Evolutionary conservation across 2,888 invertebrate genomes (phyloP).

Genomic region (Opisthograptis luteolata): DNA sequence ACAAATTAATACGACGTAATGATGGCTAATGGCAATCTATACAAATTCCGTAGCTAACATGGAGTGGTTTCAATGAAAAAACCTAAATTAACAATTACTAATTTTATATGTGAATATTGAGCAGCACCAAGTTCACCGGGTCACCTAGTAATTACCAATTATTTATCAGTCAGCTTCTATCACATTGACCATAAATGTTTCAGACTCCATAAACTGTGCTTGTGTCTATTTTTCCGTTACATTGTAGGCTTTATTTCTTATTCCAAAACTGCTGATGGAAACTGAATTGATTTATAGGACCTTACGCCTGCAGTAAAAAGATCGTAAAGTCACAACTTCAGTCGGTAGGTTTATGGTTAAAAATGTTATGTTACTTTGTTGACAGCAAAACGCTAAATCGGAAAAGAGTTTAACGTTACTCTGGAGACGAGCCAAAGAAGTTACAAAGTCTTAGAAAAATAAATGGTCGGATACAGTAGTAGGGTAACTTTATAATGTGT

Average conservation of each 20-base stretch:
- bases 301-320: conserved; percentile 47
- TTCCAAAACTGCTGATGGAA: conserved; percentile 33
- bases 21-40: too few relatives aligned
- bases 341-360: conserved; percentile 37
- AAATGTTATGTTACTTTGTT: conserved; percentile 45
- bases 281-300: conserved; percentile 46
- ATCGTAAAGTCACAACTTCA: conserved; percentile 37
- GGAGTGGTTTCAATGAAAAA: too few relatives aligned
- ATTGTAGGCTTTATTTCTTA: conserved; percentile 17
- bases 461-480: neutral
- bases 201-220: too few relatives aligned
- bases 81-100: too few relatives aligned
- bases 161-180: too few relatives aligned
- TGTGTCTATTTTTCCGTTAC: conserved; percentile 16
- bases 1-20: too few relatives aligned
- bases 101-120: too few relatives aligned
- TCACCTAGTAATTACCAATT: too few relatives aligned
- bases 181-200: too few relatives aligned
- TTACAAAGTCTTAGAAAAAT: conserved; percentile 7
- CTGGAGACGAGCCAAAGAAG: conserved; percentile 27
- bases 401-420: conserved; percentile 8
- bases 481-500: too few relatives aligned
- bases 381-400: conserved; percentile 32
- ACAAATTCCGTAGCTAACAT: too few relatives aligned
- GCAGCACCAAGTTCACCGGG: too few relatives aligned